Evolutionary conservation across 2,113 vertebrate species (phyloP).

Genomic region (Polypterus bichir): DNA sequence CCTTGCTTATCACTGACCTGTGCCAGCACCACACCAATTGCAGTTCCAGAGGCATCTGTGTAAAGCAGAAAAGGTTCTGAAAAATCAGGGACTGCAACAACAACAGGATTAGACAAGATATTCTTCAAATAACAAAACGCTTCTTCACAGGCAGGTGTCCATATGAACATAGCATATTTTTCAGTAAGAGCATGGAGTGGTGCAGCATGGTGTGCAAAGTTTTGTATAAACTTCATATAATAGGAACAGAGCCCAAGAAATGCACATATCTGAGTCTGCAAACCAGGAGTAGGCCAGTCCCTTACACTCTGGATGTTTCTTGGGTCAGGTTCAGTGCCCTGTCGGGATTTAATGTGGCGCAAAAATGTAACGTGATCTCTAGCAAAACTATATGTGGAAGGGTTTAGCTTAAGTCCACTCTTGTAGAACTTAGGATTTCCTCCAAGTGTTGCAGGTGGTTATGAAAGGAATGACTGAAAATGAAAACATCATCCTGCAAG

Average conservation of each 20-base stretch:
- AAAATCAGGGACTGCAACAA: not conserved
- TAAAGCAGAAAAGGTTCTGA: not conserved
- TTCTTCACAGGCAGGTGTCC: no score
- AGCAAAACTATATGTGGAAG: not conserved
- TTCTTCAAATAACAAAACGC: no score
- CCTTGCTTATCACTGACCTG: not conserved
- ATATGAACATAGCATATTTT: no score
- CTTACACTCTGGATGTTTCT: not conserved
- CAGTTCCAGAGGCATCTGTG: not conserved
- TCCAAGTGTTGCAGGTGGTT: not conserved
- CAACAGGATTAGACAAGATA: not conserved
- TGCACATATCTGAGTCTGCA: not conserved
- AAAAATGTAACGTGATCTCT: not conserved
- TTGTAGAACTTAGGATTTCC: not conserved
- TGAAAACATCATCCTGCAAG: slow-evolving; percentile 1
- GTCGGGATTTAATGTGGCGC: not conserved
- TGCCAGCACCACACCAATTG: not conserved
- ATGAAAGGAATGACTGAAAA: not conserved
- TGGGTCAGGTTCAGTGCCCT: not conserved
- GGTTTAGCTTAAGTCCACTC: not conserved
- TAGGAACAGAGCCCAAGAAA: no score
- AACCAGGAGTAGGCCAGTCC: not conserved
- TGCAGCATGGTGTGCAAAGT: no score
- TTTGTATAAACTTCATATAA: no score
- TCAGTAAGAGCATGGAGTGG: no score